phyloP scores from a whole-genome alignment of 92 coral and sea anemone species.

The Pocillopora meandrina region DNA sequence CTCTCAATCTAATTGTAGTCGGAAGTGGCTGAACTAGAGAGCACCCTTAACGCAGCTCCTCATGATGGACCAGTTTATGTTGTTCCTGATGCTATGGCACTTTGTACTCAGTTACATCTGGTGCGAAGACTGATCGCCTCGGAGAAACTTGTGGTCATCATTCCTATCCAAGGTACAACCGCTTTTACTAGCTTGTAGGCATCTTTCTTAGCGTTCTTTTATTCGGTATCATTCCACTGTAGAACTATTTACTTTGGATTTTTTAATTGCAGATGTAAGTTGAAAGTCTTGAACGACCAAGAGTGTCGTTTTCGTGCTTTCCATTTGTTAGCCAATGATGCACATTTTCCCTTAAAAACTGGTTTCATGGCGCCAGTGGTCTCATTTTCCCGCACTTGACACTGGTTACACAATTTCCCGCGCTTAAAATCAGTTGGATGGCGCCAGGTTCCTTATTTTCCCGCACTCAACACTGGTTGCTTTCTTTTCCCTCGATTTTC shows the following conservation, averaged over 20 bases:
- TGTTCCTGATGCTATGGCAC: conserved; percentile 89
- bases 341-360: neutral
- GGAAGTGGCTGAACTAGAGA: conserved; percentile 94
- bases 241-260: too few species aligned
- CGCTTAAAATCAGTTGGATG: neutral
- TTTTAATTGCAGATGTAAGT: too few species aligned
- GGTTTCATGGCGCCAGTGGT: neutral
- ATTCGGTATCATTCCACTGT: too few species aligned
- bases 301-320: too few species aligned
- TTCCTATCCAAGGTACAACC: conserved; percentile 84
- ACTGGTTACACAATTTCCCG: neutral
- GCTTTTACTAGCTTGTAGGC: neutral
- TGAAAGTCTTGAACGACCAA: too few species aligned
- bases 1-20: conserved; percentile 53
- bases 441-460: neutral
- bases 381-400: neutral
- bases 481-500: neutral
- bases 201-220: too few species aligned
- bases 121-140: conserved; percentile 76
- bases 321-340: too few species aligned
- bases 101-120: conserved; percentile 93
- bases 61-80: conserved; percentile 76
- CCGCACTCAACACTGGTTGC: neutral
- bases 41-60: conserved; percentile 83
- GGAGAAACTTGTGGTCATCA: conserved; percentile 83